Evolutionary conservation across 2,888 invertebrate genomes (phyloP).

Genomic region (Parnassius apollo): DNA sequence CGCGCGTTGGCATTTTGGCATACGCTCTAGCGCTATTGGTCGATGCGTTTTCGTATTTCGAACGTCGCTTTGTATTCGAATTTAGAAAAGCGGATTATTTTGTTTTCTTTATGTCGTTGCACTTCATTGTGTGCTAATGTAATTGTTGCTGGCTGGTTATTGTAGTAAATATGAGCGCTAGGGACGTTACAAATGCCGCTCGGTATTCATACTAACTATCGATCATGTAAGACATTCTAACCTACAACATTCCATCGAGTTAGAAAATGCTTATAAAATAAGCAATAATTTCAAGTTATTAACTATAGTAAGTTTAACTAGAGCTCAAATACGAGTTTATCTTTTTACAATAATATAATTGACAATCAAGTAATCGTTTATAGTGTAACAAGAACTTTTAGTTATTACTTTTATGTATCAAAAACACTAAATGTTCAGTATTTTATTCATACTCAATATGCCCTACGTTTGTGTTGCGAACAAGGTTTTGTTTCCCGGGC

Average conservation of each 20-base stretch:
- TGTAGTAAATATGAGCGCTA: slow-evolving; percentile 44
- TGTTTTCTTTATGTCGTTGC: slow-evolving; percentile 67
- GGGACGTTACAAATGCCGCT: slow-evolving; percentile 24
- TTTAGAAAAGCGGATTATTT: slow-evolving; percentile 70
- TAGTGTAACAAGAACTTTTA: no score
- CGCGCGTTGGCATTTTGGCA: slow-evolving; percentile 69
- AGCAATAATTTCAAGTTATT: slow-evolving; percentile 6
- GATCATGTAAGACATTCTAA: slow-evolving; percentile 22
- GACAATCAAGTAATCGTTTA: no score
- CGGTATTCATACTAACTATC: slow-evolving; percentile 21
- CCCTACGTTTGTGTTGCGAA: background rate
- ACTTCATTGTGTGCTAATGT: slow-evolving; percentile 75
- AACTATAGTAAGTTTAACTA: background rate
- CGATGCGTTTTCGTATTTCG: slow-evolving; percentile 71
- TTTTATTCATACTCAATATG: background rate
- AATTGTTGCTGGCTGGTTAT: slow-evolving; percentile 68
- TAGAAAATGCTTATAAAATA: slow-evolving; percentile 15
- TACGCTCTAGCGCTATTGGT: slow-evolving; percentile 68
- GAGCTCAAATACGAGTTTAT: no score
- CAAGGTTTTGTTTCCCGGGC: slow-evolving; percentile 30
- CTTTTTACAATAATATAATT: no score
- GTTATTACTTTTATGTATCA: no score
- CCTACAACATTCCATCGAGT: slow-evolving; percentile 9
- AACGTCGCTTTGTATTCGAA: slow-evolving; percentile 74
- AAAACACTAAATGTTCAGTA: no score